A percentile compares a stretch with the other conserved stretches of the same genome.
Conservation (phyloP, 2,888 invertebrate species). For the Macaria notata region DNA sequence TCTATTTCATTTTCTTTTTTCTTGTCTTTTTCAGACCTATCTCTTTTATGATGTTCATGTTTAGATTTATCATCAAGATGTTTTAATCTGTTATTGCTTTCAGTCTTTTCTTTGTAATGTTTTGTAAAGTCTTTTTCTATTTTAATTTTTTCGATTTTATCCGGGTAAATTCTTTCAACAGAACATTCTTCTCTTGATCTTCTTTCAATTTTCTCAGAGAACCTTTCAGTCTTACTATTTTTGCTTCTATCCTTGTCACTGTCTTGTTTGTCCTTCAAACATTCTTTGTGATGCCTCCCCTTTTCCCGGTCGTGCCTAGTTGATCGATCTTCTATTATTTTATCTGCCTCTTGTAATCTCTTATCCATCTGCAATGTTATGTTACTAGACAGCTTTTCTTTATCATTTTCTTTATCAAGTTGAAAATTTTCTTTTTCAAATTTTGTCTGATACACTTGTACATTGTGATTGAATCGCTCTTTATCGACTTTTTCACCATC, state of each 20-base stretch:
- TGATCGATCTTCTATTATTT: constrained; percentile 62
- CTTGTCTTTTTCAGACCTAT: constrained; percentile 66
- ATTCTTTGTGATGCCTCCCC: constrained; percentile 57
- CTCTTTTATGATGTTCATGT: constrained; percentile 77
- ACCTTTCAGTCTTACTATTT: constrained; percentile 52
- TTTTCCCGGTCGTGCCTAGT: constrained; percentile 69
- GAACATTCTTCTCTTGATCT: constrained; percentile 49
- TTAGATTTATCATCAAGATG: constrained; percentile 65
- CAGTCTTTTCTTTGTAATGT: constrained; percentile 50
- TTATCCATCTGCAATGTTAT: constrained; percentile 27
- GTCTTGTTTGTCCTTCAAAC: constrained; percentile 66
- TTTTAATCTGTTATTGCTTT: constrained; percentile 48
- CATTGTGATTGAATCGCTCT: constrained; percentile 50
- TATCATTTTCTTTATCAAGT: constrained; percentile 63
- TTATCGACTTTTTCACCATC: constrained; percentile 45
- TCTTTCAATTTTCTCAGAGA: constrained; percentile 53
- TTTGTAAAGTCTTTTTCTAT: constrained; percentile 56
- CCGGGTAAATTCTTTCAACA: constrained; percentile 46
- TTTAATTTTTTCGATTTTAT: constrained; percentile 51
- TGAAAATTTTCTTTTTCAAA: constrained; percentile 74
- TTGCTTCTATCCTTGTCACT: constrained; percentile 59
- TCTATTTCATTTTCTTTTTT: constrained; percentile 62
- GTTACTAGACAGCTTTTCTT: constrained; percentile 51
- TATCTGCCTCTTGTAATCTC: constrained; percentile 56
- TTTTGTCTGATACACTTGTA: constrained; percentile 49